These are phyloP conservation scores for Platyrinchus mystaceus DNA, from an alignment of 2,797 vertebrate species.

Conservation along the genomic window DNA sequence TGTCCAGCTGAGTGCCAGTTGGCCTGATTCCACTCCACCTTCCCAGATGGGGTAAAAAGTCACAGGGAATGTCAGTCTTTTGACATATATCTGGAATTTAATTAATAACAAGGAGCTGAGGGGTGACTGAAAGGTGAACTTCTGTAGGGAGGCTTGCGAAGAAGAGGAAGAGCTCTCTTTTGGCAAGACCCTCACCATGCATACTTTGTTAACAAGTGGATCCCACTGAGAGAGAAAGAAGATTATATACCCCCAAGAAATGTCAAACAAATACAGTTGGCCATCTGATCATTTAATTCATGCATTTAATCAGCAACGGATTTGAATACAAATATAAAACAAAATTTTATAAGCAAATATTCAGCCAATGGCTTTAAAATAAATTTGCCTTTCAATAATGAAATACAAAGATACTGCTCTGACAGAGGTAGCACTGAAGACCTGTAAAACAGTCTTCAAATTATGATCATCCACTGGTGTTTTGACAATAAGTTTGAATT, in stretches of 20 bases:
- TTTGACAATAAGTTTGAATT: not conserved
- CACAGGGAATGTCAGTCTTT: fast-evolving
- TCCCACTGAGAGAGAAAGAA: not conserved
- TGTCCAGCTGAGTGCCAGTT: not conserved
- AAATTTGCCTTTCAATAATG: not conserved
- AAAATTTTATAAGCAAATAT: not conserved
- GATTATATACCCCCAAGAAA: not conserved
- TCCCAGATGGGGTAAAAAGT: not conserved
- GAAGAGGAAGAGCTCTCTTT: conserved; percentile 5
- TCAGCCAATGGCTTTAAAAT: not conserved
- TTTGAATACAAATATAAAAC: not conserved
- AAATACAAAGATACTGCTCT: not conserved
- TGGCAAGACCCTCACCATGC: not conserved
- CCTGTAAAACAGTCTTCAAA: not conserved
- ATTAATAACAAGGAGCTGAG: not conserved
- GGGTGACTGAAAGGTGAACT: conserved; percentile 21
- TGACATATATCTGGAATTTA: not conserved
- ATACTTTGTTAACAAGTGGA: not conserved
- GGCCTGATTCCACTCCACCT: not conserved
- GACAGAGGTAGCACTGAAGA: not conserved
- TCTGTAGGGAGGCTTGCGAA: conserved; percentile 44
- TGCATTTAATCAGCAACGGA: not conserved
- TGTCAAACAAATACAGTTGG: not conserved
- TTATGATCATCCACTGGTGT: not conserved
- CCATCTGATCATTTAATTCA: not conserved